Evolutionary conservation across 2,113 vertebrate genomes (phyloP), one percentile per base, ranked within the genome.

Genomic region (Burhinus oedicnemus): DNA sequence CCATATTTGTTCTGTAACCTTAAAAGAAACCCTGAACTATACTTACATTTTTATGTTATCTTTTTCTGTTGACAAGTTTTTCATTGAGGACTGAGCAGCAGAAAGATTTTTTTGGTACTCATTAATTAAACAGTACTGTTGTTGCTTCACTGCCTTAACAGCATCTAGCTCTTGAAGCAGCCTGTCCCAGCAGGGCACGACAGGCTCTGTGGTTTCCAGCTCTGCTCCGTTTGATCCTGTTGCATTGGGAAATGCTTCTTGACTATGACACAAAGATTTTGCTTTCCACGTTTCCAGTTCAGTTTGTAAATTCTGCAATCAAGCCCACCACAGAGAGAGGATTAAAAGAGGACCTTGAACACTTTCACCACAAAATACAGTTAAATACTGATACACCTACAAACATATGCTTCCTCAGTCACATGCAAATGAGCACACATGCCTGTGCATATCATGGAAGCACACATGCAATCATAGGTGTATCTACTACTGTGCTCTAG

Each of bases 41-140:
- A 99, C 99, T 99, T 97, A 99, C 99, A n/a, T 96, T 97, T 97
- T 98, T n/a, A 99, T 89, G 76, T 95, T 97, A 58, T 99, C 98
- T 81, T 98, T 98, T 86, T 98, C 98, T 61, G 93, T 97, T 36
- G 88, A 93, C 65, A 99, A 95, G 87, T 85, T 97, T 82, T 98
- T 98, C 96, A 99, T 61, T 0, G 97, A 97, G 25, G 93, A 95
- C 78, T 97, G 97, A 12, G 89, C 97, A 45, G 96, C 94, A 62
- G 97, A 70, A 6, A 97, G 97, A 34, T 97, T 98, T 66, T 96
- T 95, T 91, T 98, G 97, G 92, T 98, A 99, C 57, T 98, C 97
- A 15, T 94, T 95, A 75, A 99, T 97, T 92, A 98, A 97, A 95
- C 97, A 95, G 45, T 97, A 94, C 75, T 99, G 98, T 2, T 97